A percentile compares a stretch with the other conserved stretches of the same genome.
phyloP scores from a whole-genome alignment of 2,797 vertebrate genomes.

The Neostethus bicornis region DNA sequence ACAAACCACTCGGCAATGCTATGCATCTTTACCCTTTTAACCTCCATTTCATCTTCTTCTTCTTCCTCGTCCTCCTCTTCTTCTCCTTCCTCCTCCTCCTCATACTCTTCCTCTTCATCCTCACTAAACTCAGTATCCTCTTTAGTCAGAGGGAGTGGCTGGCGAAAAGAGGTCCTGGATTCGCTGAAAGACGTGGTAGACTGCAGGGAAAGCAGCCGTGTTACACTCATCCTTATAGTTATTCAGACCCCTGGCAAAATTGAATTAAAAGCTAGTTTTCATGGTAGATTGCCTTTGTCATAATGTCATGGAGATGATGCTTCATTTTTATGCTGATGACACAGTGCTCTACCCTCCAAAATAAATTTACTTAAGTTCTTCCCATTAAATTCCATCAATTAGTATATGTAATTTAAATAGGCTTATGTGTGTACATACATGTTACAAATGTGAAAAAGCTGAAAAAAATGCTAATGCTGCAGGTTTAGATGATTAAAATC shows the following conservation, averaged over 20 bases:
- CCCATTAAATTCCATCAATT: slow-evolving; percentile 2
- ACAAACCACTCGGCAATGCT: slow-evolving; percentile 57
- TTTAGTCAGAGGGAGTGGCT: slow-evolving; percentile 52
- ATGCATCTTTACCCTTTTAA: slow-evolving; percentile 73
- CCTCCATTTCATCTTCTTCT: slow-evolving; percentile 44
- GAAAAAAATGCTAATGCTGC: slow-evolving; percentile 5
- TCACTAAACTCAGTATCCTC: slow-evolving; percentile 62
- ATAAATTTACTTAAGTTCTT: slow-evolving; percentile 10
- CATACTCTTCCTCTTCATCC: slow-evolving; percentile 61
- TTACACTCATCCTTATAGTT: too few relatives aligned
- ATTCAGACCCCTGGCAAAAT: too few relatives aligned
- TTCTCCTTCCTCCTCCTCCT: slow-evolving; percentile 62
- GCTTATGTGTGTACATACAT: too few relatives aligned
- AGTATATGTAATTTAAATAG: too few relatives aligned
- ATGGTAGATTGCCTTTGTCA: too few relatives aligned
- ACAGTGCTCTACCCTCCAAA: too few relatives aligned
- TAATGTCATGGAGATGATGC: too few relatives aligned
- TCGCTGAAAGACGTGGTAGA: slow-evolving; percentile 64
- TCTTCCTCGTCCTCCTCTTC: slow-evolving; percentile 65
- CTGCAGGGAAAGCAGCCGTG: slow-evolving; percentile 64
- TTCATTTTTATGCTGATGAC: too few relatives aligned
- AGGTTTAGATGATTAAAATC: background rate
- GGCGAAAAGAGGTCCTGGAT: slow-evolving; percentile 53
- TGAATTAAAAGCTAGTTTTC: too few relatives aligned
- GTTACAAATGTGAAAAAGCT: background rate